These are phyloP conservation scores for Plectropomus leopardus DNA, from an alignment of 2,113 vertebrate species.

Conservation along the genomic window DNA sequence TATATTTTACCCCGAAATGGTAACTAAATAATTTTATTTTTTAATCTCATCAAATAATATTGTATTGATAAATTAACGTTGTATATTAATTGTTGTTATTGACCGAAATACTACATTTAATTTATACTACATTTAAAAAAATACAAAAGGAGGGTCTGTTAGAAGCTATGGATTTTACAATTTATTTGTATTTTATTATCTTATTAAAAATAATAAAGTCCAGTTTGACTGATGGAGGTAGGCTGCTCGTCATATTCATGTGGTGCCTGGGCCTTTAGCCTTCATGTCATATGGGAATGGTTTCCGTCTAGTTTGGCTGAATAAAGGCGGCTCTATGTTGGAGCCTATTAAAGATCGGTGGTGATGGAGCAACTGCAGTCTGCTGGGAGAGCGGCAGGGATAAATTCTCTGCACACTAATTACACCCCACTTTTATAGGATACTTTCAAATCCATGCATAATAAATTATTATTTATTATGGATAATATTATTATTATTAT, in stretches of 20 bases:
- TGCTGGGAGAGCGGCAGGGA: slow-evolving; percentile 61
- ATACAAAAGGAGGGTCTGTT: background rate
- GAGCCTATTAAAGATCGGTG: slow-evolving; percentile 76
- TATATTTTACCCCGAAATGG: too few species aligned
- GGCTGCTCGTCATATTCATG: slow-evolving; percentile 50
- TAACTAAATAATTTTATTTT: background rate
- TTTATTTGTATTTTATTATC: slow-evolving; percentile 2
- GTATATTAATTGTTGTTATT: slow-evolving; percentile 1
- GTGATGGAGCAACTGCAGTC: slow-evolving; percentile 77
- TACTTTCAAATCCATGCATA: slow-evolving; percentile 13
- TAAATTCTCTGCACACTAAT: slow-evolving; percentile 44
- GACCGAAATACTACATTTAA: background rate
- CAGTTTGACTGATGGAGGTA: slow-evolving; percentile 18
- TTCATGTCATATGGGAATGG: slow-evolving; percentile 79
- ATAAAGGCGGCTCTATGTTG: slow-evolving; percentile 80
- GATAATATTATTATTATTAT: slow-evolving; percentile 33
- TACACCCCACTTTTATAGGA: slow-evolving; percentile 11
- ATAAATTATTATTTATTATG: too few species aligned
- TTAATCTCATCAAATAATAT: background rate
- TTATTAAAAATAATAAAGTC: background rate
- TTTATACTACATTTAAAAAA: background rate
- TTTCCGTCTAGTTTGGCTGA: slow-evolving; percentile 74
- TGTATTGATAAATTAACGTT: background rate
- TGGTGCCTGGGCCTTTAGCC: slow-evolving; percentile 65
- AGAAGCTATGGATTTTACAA: background rate